Base-by-base conservation (phyloP, 1,140 invertebrate genomes). In the Saccostrea echinata region DNA sequence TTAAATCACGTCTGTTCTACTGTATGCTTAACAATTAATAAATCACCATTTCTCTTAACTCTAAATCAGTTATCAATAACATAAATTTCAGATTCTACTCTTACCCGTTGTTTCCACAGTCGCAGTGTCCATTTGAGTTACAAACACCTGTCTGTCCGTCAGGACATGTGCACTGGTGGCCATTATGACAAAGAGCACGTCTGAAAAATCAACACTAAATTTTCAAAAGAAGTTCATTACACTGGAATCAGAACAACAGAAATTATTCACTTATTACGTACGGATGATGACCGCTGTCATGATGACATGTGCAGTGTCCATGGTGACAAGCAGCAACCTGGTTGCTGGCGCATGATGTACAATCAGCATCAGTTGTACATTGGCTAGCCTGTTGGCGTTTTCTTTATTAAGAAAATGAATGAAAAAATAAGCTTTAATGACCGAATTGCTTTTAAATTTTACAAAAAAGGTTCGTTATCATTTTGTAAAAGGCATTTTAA, bases 111-210 rank as follows among this genome's bases (percentile, higher is more conserved):
- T 35, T 1, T 84, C 84, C 84, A n/a, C 84, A 84, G 0, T 84
- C 84, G 61, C 84, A 84, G 33, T 84, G 84, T 21, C 84, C 84
- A 12, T 84, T n/a, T 3, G n/a, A 8, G 8, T 84, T 84, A 61
- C 84, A 84, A 9, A 84, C 55, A 9, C 84, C 84, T 11, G 43
- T 61, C 27, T 84, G 84, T 64, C 84, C 84, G 35, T 84, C 84
- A 57, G 84, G 84, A 33, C 84, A 84, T 16, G n/a, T 33, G 30
- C 84, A 84, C 18, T 84, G 84, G 52, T 84, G 84, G 24, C 84
- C 84, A 11, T 84, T 84, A 64, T 84, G 84, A 61, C 84, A 84
- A 3, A 57, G 51, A n/a, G 84, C 53, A 35, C 84, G 84, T 30
- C 68, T 76, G 68, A 27, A 76, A 61, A 6, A 43, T 3, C 9